These are phyloP conservation scores for Polymixis lichenea DNA, from an alignment of 2,888 invertebrate genomes.

Conservation along the genomic window DNA sequence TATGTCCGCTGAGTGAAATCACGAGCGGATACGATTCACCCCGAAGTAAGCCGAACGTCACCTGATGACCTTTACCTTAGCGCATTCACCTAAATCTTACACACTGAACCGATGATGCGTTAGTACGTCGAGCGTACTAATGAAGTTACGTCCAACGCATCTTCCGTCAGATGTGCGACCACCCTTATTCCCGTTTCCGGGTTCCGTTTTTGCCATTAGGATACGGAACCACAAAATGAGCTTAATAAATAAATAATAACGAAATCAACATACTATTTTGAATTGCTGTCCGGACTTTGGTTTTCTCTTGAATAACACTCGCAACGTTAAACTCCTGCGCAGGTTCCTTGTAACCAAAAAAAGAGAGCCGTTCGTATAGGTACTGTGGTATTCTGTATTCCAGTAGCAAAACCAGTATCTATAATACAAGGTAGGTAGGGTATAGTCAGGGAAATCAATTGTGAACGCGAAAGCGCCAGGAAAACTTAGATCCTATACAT, in stretches of 20 bases:
- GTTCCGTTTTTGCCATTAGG: background rate
- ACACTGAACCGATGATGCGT: no score
- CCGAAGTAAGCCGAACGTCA: no score
- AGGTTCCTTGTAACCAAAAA: background rate
- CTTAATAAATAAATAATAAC: background rate
- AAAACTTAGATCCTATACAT: no score
- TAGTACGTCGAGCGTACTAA: no score
- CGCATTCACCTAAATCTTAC: no score
- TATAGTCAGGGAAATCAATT: background rate
- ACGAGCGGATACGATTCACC: no score
- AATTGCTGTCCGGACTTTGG: background rate
- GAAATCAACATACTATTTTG: background rate
- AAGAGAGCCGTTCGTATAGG: background rate
- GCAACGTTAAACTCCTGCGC: background rate
- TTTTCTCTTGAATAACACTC: constrained; percentile 1
- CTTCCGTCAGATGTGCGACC: no score
- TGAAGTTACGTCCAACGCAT: no score
- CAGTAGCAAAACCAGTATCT: constrained; percentile 7
- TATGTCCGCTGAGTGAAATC: no score
- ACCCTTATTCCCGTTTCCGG: no score
- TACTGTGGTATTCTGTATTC: constrained; percentile 16
- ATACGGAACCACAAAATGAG: background rate
- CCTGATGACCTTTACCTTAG: no score
- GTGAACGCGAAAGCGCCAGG: background rate
- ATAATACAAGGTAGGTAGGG: background rate